A percentile compares a stretch with the other conserved stretches of the same genome.
These are phyloP conservation scores for Eupithecia insigniata DNA, from an alignment of 2,888 invertebrate species.

Conservation along the genomic window DNA sequence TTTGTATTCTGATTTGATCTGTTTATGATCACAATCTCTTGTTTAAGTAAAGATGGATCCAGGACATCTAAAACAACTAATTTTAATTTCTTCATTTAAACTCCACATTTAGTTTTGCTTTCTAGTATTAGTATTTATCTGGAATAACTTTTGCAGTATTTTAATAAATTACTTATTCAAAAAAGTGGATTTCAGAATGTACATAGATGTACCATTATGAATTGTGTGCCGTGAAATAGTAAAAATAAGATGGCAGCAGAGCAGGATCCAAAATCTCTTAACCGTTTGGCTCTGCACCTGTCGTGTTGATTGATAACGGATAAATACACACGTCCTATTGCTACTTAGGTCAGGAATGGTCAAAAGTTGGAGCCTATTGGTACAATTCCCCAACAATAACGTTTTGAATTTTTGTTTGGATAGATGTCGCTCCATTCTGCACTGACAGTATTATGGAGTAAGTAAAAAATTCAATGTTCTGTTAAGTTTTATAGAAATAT, in stretches of 20 bases:
- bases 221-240: background rate
- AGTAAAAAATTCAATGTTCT: too few species aligned
- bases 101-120: background rate
- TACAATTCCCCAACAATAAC: background rate
- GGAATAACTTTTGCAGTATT: background rate
- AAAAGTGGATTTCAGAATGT: background rate
- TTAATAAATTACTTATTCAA: background rate
- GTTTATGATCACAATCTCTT: background rate
- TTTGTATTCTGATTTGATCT: too few species aligned
- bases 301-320: background rate
- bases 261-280: background rate
- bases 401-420: too few species aligned
- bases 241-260: background rate
- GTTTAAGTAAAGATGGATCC: too few species aligned
- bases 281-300: background rate
- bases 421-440: too few species aligned
- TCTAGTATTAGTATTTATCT: background rate
- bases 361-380: too few species aligned
- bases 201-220: background rate
- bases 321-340: background rate
- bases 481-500: too few species aligned
- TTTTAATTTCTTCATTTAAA: background rate
- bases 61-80: background rate
- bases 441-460: too few species aligned
- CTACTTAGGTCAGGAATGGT: too few species aligned